phyloP scores from a whole-genome alignment of 2,113 vertebrate genomes.

The Lepisosteus oculatus region DNA sequence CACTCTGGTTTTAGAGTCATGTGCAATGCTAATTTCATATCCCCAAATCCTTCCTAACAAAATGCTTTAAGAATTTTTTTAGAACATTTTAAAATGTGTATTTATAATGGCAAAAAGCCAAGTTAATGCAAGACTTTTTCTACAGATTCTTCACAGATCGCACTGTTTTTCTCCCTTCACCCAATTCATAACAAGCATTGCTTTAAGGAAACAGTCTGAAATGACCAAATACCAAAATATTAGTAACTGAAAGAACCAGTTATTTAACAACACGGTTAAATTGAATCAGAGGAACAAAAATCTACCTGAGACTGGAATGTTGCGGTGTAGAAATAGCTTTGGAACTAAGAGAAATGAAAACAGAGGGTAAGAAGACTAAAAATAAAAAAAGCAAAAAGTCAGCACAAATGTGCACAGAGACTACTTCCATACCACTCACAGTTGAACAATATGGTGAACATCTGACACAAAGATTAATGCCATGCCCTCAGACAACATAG shows the following conservation, averaged over 20 bases:
- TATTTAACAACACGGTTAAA: constrained; percentile 23
- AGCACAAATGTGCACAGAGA: constrained; percentile 12
- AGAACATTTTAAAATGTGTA: no score
- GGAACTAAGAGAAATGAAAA: constrained; percentile 52
- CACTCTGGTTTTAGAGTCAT: no score
- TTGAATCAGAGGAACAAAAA: constrained; percentile 26
- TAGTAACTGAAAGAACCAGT: background rate
- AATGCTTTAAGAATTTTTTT: no score
- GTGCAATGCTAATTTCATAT: no score
- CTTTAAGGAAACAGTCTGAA: constrained; percentile 12
- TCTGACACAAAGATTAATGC: constrained; percentile 2
- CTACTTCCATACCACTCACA: constrained; percentile 10
- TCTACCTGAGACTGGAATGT: constrained; percentile 56
- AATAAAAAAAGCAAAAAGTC: constrained; percentile 34
- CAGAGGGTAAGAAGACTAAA: constrained; percentile 40
- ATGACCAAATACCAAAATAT: background rate
- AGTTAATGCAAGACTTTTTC: no score
- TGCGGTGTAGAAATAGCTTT: constrained; percentile 47
- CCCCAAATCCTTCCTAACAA: no score
- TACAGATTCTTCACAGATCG: constrained; percentile 7
- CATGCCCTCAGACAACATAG: background rate
- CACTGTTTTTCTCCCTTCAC: constrained; percentile 22
- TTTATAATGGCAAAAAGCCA: no score
- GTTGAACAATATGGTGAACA: background rate
- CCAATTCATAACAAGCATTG: constrained; percentile 26